These are phyloP conservation scores for Ptychoptera albimana DNA, from an alignment of 2,888 invertebrate genomes.

Conservation along the genomic window DNA sequence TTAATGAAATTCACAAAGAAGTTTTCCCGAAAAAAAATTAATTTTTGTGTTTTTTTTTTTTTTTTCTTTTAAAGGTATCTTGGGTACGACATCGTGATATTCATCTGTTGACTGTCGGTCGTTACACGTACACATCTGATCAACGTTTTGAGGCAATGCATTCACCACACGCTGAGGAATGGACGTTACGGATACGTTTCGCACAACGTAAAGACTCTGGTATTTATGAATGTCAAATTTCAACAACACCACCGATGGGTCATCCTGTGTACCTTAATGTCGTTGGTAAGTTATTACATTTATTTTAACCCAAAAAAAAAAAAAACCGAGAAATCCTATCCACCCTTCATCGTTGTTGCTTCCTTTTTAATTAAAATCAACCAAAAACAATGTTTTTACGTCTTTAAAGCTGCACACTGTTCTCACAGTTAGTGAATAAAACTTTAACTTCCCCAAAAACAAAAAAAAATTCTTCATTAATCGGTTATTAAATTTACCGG, in stretches of 20 bases:
- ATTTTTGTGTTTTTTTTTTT: background rate
- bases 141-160: slow-evolving; percentile 78
- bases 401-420: too few species aligned
- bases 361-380: too few species aligned
- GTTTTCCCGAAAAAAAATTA: too few species aligned
- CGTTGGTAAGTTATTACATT: slow-evolving; percentile 49
- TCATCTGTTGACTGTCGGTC: slow-evolving; percentile 55
- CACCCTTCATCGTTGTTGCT: background rate
- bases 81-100: slow-evolving; percentile 64
- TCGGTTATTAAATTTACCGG: too few species aligned
- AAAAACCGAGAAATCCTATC: background rate
- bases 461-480: too few species aligned
- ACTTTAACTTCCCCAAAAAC: too few species aligned
- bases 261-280: slow-evolving; percentile 67
- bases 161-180: slow-evolving; percentile 73
- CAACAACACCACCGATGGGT: slow-evolving; percentile 75
- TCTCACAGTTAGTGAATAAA: too few species aligned
- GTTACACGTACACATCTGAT: slow-evolving; percentile 64
- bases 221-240: slow-evolving; percentile 82
- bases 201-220: slow-evolving; percentile 59
- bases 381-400: too few species aligned
- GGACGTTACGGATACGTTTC: slow-evolving; percentile 63
- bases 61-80: slow-evolving; percentile 40
- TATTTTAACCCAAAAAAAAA: background rate
- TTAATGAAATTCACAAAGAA: too few species aligned